Base-by-base conservation (phyloP, 2,888 invertebrate genomes). In the Dasypolia templi region DNA sequence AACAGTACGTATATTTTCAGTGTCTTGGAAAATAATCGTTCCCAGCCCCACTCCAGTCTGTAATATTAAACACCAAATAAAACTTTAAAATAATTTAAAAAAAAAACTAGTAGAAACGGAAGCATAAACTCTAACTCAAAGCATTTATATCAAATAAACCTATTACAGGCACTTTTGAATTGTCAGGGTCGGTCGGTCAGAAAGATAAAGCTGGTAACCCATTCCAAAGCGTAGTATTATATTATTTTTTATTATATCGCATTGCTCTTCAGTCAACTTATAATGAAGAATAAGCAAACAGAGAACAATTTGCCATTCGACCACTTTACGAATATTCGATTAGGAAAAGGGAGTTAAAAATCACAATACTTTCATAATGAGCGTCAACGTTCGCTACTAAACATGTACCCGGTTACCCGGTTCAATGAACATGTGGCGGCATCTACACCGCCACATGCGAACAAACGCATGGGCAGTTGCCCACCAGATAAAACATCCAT, bases 341-440 rank as follows among this genome's bases (percentile, higher is more conserved):
- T 69, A 44, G n/a, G 12, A 39, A 58, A 42, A 17, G 14, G 32
- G 1, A 55, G 6, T 42, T 19, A 5, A 53, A 51, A 32, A 22
- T 51, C 19, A 29, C 5, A 29, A 14, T 39, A 68, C 26, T 61
- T 62, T 62, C 29, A 42, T 56, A 51, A 58, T n/a, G 22, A 42
- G n/a, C n/a, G 14, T 46, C 75, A 59, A 39, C 39, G 64, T 26
- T 53, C 32, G 32, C 58, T 64, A 35, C 49, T 35, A 44, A 49
- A 29, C 35, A 39, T 76, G 44, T 44, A 42, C 64, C 55, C 32
- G 32, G 32, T 32, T 64, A 56, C 35, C 53, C 77, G 46, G 56
- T 76, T 77, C 82, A 77, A 46, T 77, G 62, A 82, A 77, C n/a
- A n/a, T n/a, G n/a, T n/a, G n/a, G n/a, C n/a, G n/a, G n/a, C n/a